Conservation (phyloP, 2,888 invertebrate genomes). For the Ormyrus pomaceus region DNA sequence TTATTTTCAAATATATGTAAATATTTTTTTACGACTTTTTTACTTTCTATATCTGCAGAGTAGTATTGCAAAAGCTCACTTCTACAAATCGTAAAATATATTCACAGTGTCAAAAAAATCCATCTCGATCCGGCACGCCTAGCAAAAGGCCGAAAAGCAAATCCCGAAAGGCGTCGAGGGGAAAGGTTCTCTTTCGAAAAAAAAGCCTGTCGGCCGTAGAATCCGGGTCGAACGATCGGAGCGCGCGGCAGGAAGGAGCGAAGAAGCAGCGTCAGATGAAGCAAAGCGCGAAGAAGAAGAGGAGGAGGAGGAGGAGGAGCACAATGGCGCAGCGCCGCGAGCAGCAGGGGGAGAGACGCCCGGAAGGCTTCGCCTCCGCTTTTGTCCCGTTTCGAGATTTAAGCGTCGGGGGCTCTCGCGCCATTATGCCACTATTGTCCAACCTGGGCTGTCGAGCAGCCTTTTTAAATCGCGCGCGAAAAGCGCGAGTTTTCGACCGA, state of each 20-base stretch:
- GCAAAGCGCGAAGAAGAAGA: not conserved
- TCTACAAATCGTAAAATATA: too few species aligned
- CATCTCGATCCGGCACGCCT: not conserved
- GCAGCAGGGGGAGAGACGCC: not conserved
- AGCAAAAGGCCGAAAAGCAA: not conserved
- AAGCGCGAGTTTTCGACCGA: too few species aligned
- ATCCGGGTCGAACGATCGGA: constrained; percentile 34
- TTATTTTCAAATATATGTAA: too few species aligned
- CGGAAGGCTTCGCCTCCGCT: constrained; percentile 13
- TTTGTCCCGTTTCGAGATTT: not conserved
- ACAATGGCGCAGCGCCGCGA: constrained; percentile 1
- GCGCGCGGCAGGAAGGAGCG: not conserved
- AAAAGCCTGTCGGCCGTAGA: not conserved
- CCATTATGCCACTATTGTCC: constrained; percentile 43
- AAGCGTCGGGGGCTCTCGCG: not conserved
- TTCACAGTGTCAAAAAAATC: not conserved
- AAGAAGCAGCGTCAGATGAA: not conserved
- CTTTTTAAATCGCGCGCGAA: too few species aligned
- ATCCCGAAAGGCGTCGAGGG: too few species aligned
- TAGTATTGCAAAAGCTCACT: too few species aligned
- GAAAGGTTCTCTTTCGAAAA: not conserved
- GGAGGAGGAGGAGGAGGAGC: not conserved
- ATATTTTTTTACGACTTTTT: too few species aligned
- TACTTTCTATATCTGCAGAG: too few species aligned
- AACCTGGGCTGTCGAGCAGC: too few species aligned